These are phyloP conservation scores for Campopleginae sp. DNA, from an alignment of 2,888 invertebrate species.

Conservation along the genomic window DNA sequence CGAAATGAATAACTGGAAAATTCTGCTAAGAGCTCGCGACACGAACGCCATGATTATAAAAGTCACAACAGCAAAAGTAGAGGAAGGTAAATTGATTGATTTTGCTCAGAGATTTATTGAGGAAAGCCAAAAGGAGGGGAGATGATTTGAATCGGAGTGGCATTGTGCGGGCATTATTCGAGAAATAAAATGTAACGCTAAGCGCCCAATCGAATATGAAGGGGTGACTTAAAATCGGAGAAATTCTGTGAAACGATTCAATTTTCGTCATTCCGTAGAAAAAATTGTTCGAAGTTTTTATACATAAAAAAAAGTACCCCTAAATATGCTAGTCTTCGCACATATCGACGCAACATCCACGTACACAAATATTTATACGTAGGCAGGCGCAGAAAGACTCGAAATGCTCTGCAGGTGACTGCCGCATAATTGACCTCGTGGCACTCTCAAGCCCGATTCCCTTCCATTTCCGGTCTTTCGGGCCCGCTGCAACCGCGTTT, in stretches of 20 bases:
- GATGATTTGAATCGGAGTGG: neutral
- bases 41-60: too few species aligned
- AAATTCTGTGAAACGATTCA: neutral
- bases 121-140: neutral
- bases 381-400: constrained; percentile 9
- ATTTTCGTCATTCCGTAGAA: neutral
- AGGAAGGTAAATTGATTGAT: too few species aligned
- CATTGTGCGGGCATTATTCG: neutral
- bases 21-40: too few species aligned
- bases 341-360: neutral
- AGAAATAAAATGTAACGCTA: neutral
- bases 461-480: constrained; percentile 62
- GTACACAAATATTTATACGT: constrained; percentile 1
- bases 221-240: neutral
- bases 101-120: neutral
- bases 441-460: constrained; percentile 50
- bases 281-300: neutral
- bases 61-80: too few species aligned
- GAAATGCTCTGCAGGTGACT: constrained; percentile 66
- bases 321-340: neutral
- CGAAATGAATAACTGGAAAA: too few species aligned
- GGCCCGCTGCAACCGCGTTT: constrained; percentile 20
- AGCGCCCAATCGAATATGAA: neutral
- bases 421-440: constrained; percentile 68
- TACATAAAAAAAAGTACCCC: neutral